Conservation (phyloP, 2,113 vertebrate species). For the Alectura lathami region DNA sequence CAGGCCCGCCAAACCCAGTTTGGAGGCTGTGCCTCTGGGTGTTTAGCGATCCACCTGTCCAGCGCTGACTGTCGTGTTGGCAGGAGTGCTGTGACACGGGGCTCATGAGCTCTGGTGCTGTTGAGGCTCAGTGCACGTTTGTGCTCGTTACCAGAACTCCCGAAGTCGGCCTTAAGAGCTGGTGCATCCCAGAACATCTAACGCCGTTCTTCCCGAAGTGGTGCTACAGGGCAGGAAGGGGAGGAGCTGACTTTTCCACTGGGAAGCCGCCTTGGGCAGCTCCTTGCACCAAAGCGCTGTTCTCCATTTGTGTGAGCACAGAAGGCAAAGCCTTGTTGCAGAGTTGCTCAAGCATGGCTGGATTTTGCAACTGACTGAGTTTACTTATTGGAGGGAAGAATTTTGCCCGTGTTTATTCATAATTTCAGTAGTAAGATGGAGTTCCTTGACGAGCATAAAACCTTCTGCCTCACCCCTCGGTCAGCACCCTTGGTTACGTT, state of each 20-base stretch:
- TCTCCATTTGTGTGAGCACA: background rate
- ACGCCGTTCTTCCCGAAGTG: background rate
- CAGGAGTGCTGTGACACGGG: background rate
- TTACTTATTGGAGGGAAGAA: background rate
- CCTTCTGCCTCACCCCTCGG: background rate
- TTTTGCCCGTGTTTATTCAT: background rate
- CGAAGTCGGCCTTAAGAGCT: background rate
- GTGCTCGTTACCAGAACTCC: background rate
- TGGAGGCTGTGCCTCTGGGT: background rate
- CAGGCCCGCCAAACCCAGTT: background rate
- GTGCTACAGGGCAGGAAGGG: background rate
- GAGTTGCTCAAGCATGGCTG: background rate
- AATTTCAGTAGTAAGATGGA: accelerated
- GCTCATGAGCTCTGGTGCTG: background rate
- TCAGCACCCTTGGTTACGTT: background rate
- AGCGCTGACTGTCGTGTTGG: background rate
- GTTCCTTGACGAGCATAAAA: background rate
- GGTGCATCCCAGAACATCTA: background rate
- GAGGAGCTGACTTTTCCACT: background rate
- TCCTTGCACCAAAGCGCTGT: background rate
- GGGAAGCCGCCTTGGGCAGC: conserved; percentile 15
- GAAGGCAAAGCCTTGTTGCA: background rate
- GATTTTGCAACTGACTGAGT: background rate
- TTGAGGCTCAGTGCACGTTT: accelerated
- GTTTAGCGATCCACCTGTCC: background rate